These are phyloP conservation scores for Patiria miniata DNA, from an alignment of 35 echinoderm and acorn worm genomes.

Conservation along the genomic window DNA sequence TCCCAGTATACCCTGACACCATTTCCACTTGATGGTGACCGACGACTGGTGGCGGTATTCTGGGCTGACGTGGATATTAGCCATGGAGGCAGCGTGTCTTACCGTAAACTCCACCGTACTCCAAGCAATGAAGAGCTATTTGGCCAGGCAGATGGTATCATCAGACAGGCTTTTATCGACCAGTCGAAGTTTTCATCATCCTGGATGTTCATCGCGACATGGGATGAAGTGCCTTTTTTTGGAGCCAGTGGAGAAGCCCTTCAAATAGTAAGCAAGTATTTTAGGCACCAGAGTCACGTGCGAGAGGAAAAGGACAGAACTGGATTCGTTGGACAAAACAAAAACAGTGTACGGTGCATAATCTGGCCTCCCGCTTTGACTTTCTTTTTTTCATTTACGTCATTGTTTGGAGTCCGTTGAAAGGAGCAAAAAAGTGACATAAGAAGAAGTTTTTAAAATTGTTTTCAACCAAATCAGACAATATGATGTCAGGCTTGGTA, in stretches of 20 bases:
- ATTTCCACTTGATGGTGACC: constrained; percentile 66
- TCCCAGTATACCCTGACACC: constrained; percentile 40
- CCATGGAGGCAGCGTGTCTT: background rate
- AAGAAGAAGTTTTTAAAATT: too few species aligned
- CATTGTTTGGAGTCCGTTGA: too few species aligned
- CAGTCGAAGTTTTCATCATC: constrained; percentile 11
- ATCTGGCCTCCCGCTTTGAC: too few species aligned
- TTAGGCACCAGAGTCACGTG: too few species aligned
- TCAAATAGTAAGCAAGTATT: too few species aligned
- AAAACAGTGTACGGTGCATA: too few species aligned
- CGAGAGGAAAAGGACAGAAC: too few species aligned
- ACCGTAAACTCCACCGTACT: background rate
- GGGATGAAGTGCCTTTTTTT: constrained; percentile 39
- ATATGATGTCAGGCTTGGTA: too few species aligned
- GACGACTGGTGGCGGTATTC: constrained; percentile 63
- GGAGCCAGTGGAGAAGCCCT: background rate
- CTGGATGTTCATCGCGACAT: constrained; percentile 51
- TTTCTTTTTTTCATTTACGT: too few species aligned
- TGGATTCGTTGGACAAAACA: too few species aligned
- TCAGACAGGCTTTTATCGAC: background rate
- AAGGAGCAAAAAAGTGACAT: too few species aligned
- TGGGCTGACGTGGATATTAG: constrained; percentile 76
- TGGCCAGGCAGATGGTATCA: background rate
- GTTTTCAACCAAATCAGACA: too few species aligned
- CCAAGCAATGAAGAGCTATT: background rate